A percentile compares a stretch with the other conserved stretches of the same genome.
These are phyloP conservation scores for Pycnomerus fuliginosus DNA, from an alignment of 2,888 invertebrate species.

Conservation along the genomic window DNA sequence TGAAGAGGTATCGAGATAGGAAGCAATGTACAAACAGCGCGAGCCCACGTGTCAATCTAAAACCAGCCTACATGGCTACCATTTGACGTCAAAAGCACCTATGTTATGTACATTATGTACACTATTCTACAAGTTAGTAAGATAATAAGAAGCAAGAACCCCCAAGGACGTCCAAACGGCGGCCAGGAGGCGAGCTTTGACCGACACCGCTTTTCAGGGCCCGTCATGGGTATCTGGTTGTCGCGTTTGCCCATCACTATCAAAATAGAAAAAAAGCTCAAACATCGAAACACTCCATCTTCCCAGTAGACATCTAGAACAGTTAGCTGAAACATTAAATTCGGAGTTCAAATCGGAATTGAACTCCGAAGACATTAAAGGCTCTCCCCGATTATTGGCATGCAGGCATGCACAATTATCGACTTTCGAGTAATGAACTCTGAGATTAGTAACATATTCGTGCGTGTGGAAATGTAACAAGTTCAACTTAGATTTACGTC, in stretches of 20 bases:
- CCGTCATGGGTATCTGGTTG: slow-evolving; percentile 48
- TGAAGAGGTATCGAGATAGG: slow-evolving; percentile 44
- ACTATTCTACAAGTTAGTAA: too few relatives aligned
- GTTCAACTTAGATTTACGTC: too few relatives aligned
- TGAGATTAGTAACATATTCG: too few relatives aligned
- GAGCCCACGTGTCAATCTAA: slow-evolving; percentile 49
- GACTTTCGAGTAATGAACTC: too few relatives aligned
- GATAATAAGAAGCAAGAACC: too few relatives aligned
- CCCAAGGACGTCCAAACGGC: slow-evolving; percentile 18
- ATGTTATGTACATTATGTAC: slow-evolving; percentile 11
- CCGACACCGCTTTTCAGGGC: slow-evolving; percentile 45
- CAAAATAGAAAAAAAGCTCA: slow-evolving; percentile 28
- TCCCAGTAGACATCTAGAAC: slow-evolving; percentile 47
- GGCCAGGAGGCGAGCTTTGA: slow-evolving; percentile 45
- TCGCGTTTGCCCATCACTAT: slow-evolving; percentile 54
- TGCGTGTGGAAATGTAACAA: too few relatives aligned
- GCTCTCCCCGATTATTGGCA: too few relatives aligned
- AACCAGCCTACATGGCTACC: slow-evolving; percentile 41
- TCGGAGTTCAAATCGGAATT: slow-evolving; percentile 12
- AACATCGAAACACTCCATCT: slow-evolving; percentile 38
- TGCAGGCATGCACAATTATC: too few relatives aligned
- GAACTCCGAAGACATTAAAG: too few relatives aligned
- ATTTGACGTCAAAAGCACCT: slow-evolving; percentile 28
- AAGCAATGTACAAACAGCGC: slow-evolving; percentile 52
- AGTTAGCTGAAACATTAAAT: slow-evolving; percentile 38